These are phyloP conservation scores for Thera britannica DNA, from an alignment of 2,888 invertebrate species.

Conservation along the genomic window DNA sequence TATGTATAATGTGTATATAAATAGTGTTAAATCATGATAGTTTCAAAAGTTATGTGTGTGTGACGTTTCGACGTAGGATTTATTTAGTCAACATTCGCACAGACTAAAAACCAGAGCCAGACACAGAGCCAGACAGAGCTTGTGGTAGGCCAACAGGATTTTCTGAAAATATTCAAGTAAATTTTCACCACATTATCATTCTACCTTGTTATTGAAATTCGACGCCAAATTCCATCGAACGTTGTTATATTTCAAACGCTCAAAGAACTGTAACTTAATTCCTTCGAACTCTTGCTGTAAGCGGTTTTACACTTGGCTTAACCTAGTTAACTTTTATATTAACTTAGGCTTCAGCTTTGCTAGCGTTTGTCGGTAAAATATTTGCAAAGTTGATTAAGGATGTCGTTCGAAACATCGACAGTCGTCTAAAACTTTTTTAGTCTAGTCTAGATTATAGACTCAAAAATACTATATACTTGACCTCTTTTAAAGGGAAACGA, in stretches of 20 bases:
- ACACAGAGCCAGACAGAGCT: no score
- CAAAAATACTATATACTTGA: no score
- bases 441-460: neutral
- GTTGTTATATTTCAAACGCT: slow-evolving; percentile 22
- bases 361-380: slow-evolving; percentile 14
- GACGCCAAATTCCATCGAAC: slow-evolving; percentile 2
- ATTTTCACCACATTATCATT: slow-evolving; percentile 1
- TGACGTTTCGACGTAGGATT: no score
- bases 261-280: slow-evolving; percentile 53
- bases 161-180: neutral
- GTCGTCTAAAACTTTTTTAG: neutral
- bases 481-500: no score
- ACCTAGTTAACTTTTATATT: slow-evolving; percentile 52
- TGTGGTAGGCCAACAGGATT: no score
- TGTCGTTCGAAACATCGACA: neutral
- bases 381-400: slow-evolving; percentile 5
- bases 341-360: slow-evolving; percentile 45
- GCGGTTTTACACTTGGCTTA: slow-evolving; percentile 57
- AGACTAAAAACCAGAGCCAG: no score
- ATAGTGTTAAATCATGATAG: no score
- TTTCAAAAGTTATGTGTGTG: no score
- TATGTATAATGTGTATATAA: no score
- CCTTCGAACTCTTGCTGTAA: slow-evolving; percentile 52
- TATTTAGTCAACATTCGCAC: no score
- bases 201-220: neutral